These are phyloP conservation scores for Prionace glauca DNA, from an alignment of 2,797 vertebrate species.

Conservation along the genomic window DNA sequence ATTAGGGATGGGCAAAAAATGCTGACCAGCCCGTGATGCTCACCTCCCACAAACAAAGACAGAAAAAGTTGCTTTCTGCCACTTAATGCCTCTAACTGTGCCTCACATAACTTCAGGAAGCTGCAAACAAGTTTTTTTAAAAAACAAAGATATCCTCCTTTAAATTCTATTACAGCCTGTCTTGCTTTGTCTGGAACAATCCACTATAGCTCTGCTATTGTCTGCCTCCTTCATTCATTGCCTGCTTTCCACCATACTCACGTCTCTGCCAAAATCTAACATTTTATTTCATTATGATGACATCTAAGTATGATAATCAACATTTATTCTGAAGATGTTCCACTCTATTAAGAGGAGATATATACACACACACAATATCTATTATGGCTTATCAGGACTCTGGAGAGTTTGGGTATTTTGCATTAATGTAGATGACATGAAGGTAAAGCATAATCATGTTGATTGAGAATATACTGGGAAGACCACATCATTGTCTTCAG, in stretches of 20 bases:
- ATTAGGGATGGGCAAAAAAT: too few species aligned
- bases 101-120: not conserved
- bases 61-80: too few species aligned
- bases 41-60: too few species aligned
- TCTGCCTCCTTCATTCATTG: not conserved
- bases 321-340: not conserved
- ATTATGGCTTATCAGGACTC: not conserved
- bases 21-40: too few species aligned
- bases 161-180: not conserved
- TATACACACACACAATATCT: not conserved
- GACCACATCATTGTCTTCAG: not conserved
- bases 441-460: not conserved
- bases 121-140: not conserved
- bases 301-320: not conserved
- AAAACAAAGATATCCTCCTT: not conserved
- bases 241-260: not conserved
- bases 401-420: not conserved
- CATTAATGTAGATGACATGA: not conserved
- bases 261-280: not conserved
- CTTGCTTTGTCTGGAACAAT: not conserved
- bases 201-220: not conserved
- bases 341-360: not conserved
- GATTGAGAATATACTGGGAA: not conserved
- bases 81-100: too few species aligned
- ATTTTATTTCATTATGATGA: not conserved